Evolutionary conservation across 2,113 vertebrate species (phyloP), one percentile per base, ranked within the genome.

Genomic region (Eudorcas thomsonii): DNA sequence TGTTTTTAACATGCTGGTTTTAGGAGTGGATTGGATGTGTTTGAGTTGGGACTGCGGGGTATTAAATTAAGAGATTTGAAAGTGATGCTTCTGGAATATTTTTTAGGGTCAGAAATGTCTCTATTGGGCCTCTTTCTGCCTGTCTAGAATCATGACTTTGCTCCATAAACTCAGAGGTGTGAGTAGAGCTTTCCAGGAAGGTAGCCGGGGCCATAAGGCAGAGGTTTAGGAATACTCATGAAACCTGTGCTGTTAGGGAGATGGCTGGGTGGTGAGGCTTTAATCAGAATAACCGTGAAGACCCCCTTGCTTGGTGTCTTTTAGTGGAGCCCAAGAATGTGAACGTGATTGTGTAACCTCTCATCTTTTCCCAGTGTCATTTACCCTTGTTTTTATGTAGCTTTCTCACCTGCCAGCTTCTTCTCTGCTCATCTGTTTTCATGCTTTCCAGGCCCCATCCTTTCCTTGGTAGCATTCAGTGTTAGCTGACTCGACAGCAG

Each of bases 1-100:
- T 94, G 82, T 98, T 98, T 95, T 89, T 90, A 95, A 92, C 74
- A 13, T 48, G 5, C 82, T 97, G 80, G 91, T 95, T 64, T 96
- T 57, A 50, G 97, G 93, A 98, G 90, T 95, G 96, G 10, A 23
- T 52, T 57, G 50, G 19, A 50, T 87, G 6, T 78, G 25, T 87
- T 54, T 91, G 86, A 17, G 85, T 9, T 55, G 33, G 67, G 88
- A 48, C 64, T 12, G 71, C 89, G 54, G 78, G 67, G 12, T 62
- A 39, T 60, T 57, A 67, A 36, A 74, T 78, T 78, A 95, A 85
- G n/a, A 81, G 2, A 60, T 91, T 98, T 97, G 98, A 74, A 96
- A 96, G 88, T 7, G 30, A 23, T 88, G 50, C 67, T 90, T 98
- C 90, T 98, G 96, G 90, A 90, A 88, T 96, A 91, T 74, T 50